A percentile compares a stretch with the other conserved stretches of the same genome.
phyloP scores from a whole-genome alignment of 2,888 invertebrate species.

The Tetanocera ferruginea region DNA sequence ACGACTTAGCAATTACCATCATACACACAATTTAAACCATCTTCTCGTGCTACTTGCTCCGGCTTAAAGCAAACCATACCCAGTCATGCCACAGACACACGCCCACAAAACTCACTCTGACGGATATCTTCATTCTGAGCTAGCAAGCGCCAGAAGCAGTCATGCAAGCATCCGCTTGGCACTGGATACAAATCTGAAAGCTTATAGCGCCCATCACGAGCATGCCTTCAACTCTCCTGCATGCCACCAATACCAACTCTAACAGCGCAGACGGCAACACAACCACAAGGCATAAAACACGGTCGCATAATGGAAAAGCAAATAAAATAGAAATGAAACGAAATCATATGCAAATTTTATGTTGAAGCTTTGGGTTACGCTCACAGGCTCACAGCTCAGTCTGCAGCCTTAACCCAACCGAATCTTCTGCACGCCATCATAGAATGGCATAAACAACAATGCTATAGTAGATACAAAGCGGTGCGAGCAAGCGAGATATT shows the following conservation, averaged over 20 bases:
- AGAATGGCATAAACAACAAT: too few species aligned
- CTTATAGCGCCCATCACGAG: neutral
- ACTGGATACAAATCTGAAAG: neutral
- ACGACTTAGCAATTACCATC: slow-evolving; percentile 10
- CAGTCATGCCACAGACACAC: too few species aligned
- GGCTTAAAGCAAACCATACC: too few species aligned
- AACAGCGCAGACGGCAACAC: neutral
- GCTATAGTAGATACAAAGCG: too few species aligned
- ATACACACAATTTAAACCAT: slow-evolving; percentile 21
- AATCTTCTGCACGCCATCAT: too few species aligned
- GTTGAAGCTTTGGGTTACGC: slow-evolving; percentile 52
- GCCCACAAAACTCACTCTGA: slow-evolving; percentile 5
- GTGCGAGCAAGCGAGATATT: too few species aligned
- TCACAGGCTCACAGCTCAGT: neutral
- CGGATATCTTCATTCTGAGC: slow-evolving; percentile 24
- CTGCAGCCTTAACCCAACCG: too few species aligned
- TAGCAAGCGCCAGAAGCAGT: slow-evolving; percentile 12
- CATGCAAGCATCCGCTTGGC: neutral
- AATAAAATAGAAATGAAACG: slow-evolving; percentile 60
- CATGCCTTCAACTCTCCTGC: too few species aligned
- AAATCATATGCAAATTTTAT: slow-evolving; percentile 69
- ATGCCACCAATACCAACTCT: too few species aligned
- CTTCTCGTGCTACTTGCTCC: too few species aligned
- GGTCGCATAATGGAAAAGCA: slow-evolving; percentile 45
- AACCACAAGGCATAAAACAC: slow-evolving; percentile 43